These are phyloP conservation scores for Drosophila conformis DNA, from an alignment of 2,888 invertebrate genomes.

Conservation along the genomic window DNA sequence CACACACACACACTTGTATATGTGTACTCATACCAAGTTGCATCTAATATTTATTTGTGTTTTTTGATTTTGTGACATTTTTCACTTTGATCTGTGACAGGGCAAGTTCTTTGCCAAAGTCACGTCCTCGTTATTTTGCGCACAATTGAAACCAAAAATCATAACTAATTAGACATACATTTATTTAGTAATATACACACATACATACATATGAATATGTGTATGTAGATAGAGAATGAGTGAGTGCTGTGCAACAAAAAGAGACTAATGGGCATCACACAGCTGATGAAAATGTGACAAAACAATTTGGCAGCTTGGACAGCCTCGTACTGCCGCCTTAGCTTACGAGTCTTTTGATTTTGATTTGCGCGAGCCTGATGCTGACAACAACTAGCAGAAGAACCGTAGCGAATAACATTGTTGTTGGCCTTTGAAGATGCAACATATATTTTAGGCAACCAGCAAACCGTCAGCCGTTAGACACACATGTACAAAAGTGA, in stretches of 20 bases:
- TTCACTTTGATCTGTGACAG: conserved; percentile 69
- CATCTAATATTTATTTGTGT: conserved; percentile 63
- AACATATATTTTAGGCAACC: conserved; percentile 28
- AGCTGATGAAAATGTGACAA: conserved; percentile 74
- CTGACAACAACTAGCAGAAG: conserved; percentile 19
- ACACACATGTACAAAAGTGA: conserved; percentile 14
- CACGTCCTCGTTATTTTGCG: conserved; percentile 68
- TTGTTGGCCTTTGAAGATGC: conserved; percentile 25
- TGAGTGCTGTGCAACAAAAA: conserved; percentile 14
- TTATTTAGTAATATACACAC: conserved; percentile 49
- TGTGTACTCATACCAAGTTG: background rate
- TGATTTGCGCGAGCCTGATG: conserved; percentile 46
- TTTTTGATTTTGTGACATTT: conserved; percentile 53
- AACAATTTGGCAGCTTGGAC: conserved; percentile 74
- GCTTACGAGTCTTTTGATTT: conserved; percentile 30
- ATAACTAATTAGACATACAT: conserved; percentile 77
- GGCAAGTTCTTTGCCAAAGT: conserved; percentile 81
- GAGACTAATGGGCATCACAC: conserved; percentile 35
- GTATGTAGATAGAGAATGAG: conserved; percentile 5
- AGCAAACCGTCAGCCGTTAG: background rate
- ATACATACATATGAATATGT: background rate
- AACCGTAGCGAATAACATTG: background rate
- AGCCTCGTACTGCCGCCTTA: conserved; percentile 58
- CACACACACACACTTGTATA: conserved; percentile 18
- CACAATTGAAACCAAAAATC: conserved; percentile 59